A percentile compares a stretch with the other conserved stretches of the same genome.
Conservation (phyloP, 2,797 vertebrate species). For the Babyrousa celebensis region DNA sequence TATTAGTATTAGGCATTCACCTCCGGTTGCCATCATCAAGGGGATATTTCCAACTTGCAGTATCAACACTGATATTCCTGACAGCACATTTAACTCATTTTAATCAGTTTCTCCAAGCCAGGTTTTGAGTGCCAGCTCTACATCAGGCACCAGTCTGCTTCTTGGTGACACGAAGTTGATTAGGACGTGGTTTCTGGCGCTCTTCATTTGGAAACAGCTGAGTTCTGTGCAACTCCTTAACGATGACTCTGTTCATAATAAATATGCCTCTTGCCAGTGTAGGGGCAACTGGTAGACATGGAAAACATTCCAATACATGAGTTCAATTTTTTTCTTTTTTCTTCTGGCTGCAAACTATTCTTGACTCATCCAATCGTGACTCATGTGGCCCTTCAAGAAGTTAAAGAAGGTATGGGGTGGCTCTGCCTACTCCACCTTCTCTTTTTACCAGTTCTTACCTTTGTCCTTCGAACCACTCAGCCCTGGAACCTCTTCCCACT, state of each 20-base stretch:
- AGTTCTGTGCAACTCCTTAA: slow-evolving; percentile 17
- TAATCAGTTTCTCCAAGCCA: not conserved
- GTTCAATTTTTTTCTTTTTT: slow-evolving; percentile 77
- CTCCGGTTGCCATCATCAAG: not conserved
- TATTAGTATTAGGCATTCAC: not conserved
- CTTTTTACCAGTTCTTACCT: not conserved
- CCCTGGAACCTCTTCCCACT: not conserved
- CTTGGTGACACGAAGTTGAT: not conserved
- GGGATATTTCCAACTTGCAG: not conserved
- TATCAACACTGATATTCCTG: not conserved
- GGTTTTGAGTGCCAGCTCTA: not conserved
- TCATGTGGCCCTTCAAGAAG: slow-evolving; percentile 73
- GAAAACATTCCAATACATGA: slow-evolving; percentile 78
- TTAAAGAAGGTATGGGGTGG: slow-evolving; percentile 60
- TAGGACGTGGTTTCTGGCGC: no score
- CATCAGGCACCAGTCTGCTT: not conserved
- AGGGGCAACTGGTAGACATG: not conserved
- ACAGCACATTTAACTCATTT: not conserved
- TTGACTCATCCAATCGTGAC: slow-evolving; percentile 80
- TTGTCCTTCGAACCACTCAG: not conserved
- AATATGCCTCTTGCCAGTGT: slow-evolving; percentile 72
- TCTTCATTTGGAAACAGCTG: not conserved
- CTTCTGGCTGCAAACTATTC: slow-evolving; percentile 80
- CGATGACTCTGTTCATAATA: not conserved
- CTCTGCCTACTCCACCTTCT: not conserved